A percentile compares a stretch with the other conserved stretches of the same genome.
phyloP scores from a whole-genome alignment of 2,888 invertebrate genomes.

The Temnothorax ravouxi region DNA sequence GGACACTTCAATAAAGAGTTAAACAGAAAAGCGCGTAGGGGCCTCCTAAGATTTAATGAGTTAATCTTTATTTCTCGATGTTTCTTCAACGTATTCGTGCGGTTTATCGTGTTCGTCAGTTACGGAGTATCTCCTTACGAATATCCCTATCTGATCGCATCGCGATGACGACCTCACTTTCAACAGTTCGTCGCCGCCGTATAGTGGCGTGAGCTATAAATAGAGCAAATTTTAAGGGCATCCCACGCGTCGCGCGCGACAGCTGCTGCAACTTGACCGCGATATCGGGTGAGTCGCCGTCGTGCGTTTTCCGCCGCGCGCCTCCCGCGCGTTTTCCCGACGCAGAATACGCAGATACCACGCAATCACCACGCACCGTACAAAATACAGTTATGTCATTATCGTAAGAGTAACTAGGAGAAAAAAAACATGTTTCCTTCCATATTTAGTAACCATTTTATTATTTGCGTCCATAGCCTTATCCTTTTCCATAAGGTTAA shows the following conservation, averaged over 20 bases:
- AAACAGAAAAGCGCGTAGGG: neutral
- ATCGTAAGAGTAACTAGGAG: neutral
- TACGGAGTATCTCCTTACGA: neutral
- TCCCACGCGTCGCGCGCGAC: constrained; percentile 74
- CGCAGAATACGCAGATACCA: neutral
- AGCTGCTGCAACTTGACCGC: constrained; percentile 66
- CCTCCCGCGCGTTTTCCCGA: neutral
- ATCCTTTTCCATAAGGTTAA: neutral
- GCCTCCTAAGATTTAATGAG: neutral
- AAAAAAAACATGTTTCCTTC: neutral
- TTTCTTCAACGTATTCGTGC: neutral
- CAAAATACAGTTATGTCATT: constrained; percentile 13
- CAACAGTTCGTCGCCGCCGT: constrained; percentile 56
- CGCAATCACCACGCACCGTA: neutral
- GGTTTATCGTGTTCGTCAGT: neutral
- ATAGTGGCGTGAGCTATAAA: constrained; percentile 69
- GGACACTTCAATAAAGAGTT: too few relatives aligned
- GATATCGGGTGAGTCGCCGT: constrained; percentile 26
- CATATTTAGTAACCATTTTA: neutral
- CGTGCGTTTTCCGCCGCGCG: constrained; percentile 9
- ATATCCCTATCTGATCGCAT: neutral
- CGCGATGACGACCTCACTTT: constrained; percentile 30
- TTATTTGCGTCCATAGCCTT: neutral
- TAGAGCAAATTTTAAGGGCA: constrained; percentile 75
- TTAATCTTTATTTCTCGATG: neutral